Evolutionary conservation across 2,113 vertebrate genomes (phyloP).

Genomic region (Haemorhous mexicanus): DNA sequence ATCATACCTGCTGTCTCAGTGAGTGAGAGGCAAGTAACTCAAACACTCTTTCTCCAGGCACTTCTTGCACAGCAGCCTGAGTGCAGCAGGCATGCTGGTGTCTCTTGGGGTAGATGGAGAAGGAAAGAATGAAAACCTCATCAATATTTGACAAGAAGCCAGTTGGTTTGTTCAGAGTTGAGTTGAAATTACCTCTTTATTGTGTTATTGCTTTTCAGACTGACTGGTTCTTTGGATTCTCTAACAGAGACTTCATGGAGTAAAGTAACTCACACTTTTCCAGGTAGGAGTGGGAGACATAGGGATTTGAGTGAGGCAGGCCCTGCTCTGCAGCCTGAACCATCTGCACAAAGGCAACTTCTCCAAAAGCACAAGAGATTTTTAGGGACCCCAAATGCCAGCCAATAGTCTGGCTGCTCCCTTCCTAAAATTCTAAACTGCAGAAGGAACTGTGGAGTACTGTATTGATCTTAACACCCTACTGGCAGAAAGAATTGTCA

Average conservation of each 20-base stretch:
- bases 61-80: not conserved
- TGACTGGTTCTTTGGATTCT: slow-evolving; percentile 90
- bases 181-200: not conserved
- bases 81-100: not conserved
- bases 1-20: not conserved
- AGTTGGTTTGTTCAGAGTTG: not conserved
- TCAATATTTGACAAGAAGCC: not conserved
- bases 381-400: not conserved
- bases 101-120: not conserved
- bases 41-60: not conserved
- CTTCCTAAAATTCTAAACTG: not conserved
- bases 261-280: slow-evolving; percentile 78
- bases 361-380: not conserved
- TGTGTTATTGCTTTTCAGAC: slow-evolving; percentile 69
- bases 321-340: not conserved
- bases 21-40: not conserved
- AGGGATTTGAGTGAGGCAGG: not conserved
- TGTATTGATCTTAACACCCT: not conserved
- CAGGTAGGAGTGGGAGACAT: slow-evolving; percentile 73
- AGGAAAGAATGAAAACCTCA: not conserved
- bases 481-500: not conserved
- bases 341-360: not conserved
- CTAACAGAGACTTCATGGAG: slow-evolving; percentile 85
- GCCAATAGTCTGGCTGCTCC: not conserved
- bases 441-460: not conserved